phyloP scores from a whole-genome alignment of 2,797 vertebrate genomes.

The Acanthiza pusilla region DNA sequence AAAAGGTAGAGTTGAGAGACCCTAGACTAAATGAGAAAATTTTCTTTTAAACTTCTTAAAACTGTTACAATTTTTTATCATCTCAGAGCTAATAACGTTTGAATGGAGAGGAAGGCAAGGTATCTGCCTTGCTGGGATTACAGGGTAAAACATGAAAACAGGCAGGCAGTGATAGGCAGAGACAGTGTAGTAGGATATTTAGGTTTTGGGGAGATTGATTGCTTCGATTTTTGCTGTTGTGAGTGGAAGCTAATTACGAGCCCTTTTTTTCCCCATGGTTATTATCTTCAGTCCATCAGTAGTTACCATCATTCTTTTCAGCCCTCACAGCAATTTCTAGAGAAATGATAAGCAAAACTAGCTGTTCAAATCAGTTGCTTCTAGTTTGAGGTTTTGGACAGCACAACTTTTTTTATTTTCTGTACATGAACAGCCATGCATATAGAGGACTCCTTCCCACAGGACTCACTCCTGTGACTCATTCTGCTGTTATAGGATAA shows the following conservation, averaged over 20 bases:
- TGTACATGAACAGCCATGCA: not conserved
- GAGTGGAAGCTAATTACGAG: not conserved
- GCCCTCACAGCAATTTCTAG: not conserved
- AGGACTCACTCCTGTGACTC: not conserved
- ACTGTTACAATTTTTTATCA: not conserved
- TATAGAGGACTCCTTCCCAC: not conserved
- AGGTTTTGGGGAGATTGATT: not conserved
- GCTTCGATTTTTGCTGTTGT: not conserved
- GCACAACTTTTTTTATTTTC: not conserved
- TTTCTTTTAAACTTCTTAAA: not conserved
- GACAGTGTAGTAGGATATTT: not conserved
- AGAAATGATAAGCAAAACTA: not conserved
- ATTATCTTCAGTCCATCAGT: not conserved
- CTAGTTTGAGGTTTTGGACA: not conserved
- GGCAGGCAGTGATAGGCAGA: not conserved
- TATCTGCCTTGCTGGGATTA: not conserved
- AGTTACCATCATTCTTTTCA: not conserved
- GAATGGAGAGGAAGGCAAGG: not conserved
- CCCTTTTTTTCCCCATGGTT: not conserved
- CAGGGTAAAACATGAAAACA: not conserved
- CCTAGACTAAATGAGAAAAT: not conserved
- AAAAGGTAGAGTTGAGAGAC: not conserved
- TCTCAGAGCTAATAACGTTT: not conserved
- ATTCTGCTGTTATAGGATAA: not conserved
- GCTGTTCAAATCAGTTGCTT: not conserved